Percentiles rank a stretch among this genome's conserved stretches.
Conservation (phyloP, 2,888 invertebrate species). For the Eulithis testata region DNA sequence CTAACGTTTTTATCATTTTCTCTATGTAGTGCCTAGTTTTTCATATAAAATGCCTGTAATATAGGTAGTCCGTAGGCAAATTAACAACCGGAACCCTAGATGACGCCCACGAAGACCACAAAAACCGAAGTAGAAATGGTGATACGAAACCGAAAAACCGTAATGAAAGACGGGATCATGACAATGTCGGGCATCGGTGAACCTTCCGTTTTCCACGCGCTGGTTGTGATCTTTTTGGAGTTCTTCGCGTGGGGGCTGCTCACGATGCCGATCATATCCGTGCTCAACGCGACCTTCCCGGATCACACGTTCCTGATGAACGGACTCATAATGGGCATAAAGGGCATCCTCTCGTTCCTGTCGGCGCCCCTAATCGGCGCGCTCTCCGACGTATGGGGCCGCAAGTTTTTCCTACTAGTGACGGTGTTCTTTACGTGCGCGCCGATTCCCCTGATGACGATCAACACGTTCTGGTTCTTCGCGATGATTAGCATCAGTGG, state of each 20-base stretch:
- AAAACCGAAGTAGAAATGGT: constrained; percentile 95
- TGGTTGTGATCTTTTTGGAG: constrained; percentile 99
- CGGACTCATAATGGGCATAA: constrained; percentile 99
- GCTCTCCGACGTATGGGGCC: constrained; percentile 98
- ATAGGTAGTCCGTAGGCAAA: constrained; percentile 74
- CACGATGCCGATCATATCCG: constrained; percentile 98
- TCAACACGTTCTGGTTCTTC: constrained; percentile 99
- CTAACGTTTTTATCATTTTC: constrained; percentile 60
- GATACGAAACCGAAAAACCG: constrained; percentile 93
- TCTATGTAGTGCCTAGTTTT: constrained; percentile 76
- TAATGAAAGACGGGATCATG: constrained; percentile 95
- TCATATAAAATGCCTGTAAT: constrained; percentile 71
- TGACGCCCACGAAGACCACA: constrained; percentile 91
- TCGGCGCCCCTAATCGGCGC: constrained; percentile 99
- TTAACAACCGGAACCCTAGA: constrained; percentile 72
- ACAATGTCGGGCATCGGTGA: constrained; percentile 95
- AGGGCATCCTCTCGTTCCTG: constrained; percentile 98
- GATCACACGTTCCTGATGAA: constrained; percentile 99
- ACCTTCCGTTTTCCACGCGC: constrained; percentile 98
- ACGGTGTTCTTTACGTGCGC: constrained; percentile 99
- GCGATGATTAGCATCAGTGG: constrained; percentile 99
- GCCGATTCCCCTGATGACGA: constrained; percentile 99
- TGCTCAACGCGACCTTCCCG: constrained; percentile 98
- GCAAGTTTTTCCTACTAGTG: constrained; percentile 98
- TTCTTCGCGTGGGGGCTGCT: constrained; percentile 99